Percentiles rank a stretch among this genome's conserved stretches.
Conservation (phyloP, 2,888 invertebrate species). For the Ethmia dodecea region DNA sequence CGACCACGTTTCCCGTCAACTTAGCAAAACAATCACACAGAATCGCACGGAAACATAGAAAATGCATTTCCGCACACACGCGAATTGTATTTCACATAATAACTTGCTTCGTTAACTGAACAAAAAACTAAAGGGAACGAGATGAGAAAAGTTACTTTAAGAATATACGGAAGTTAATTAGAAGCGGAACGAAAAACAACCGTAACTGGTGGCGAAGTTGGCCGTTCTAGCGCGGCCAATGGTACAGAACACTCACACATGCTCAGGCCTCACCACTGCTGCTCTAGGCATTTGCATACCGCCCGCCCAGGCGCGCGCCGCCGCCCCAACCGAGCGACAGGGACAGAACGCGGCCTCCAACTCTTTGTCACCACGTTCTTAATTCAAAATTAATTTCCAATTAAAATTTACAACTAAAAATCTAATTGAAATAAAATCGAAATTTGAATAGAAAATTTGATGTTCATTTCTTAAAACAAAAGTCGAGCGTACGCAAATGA, state of each 20-base stretch:
- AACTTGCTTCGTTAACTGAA: conserved; percentile 46
- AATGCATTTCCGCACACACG: conserved; percentile 60
- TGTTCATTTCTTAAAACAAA: conserved; percentile 4
- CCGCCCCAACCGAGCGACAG: conserved; percentile 70
- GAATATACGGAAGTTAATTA: conserved; percentile 78
- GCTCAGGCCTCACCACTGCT: conserved; percentile 54
- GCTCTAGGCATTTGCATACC: conserved; percentile 76
- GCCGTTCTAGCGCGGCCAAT: conserved; percentile 77
- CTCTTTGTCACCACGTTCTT: conserved; percentile 45
- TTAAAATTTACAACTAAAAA: background rate
- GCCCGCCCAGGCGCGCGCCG: conserved; percentile 75
- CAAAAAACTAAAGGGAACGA: conserved; percentile 58
- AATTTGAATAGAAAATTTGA: conserved; percentile 8
- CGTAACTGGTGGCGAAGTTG: conserved; percentile 78
- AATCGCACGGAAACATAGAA: conserved; percentile 35
- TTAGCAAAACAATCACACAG: conserved; percentile 51
- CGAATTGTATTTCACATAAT: conserved; percentile 62
- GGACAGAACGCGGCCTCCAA: conserved; percentile 52
- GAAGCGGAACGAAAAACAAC: conserved; percentile 77
- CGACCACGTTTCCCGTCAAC: conserved; percentile 35
- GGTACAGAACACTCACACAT: conserved; percentile 72
- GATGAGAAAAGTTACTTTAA: conserved; percentile 76
- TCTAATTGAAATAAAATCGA: background rate
- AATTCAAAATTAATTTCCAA: conserved; percentile 13
- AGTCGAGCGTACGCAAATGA: conserved; percentile 36